These are phyloP conservation scores for Eupithecia subumbrata DNA, from an alignment of 2,888 invertebrate species.

Conservation along the genomic window DNA sequence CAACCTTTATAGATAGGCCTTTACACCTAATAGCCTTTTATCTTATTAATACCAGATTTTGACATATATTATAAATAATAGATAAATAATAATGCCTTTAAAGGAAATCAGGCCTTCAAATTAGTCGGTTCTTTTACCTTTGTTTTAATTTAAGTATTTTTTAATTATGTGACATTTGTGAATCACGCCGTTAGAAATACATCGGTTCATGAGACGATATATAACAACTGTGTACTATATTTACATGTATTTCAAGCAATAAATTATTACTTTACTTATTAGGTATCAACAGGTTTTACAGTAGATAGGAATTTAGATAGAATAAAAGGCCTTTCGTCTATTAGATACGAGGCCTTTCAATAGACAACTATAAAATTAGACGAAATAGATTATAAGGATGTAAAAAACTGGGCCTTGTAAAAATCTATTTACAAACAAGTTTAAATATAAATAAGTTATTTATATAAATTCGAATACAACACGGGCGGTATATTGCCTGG, in stretches of 20 bases:
- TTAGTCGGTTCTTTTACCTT: neutral
- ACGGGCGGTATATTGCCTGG: neutral
- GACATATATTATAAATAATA: neutral
- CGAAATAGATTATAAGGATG: neutral
- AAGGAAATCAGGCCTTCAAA: neutral
- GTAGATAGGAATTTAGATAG: neutral
- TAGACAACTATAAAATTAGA: neutral
- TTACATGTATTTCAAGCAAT: no score
- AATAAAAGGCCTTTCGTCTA: neutral
- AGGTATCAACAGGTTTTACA: neutral
- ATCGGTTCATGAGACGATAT: no score
- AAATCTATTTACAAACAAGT: conserved; percentile 4
- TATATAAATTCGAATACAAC: conserved; percentile 1
- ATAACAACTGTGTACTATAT: no score
- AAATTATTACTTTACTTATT: no score
- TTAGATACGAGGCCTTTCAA: neutral
- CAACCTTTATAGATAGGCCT: neutral
- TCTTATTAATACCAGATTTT: neutral
- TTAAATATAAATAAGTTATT: neutral
- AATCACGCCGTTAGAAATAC: no score
- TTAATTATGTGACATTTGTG: no score
- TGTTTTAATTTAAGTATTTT: no score
- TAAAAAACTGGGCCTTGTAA: conserved; percentile 6
- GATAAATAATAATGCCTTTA: neutral
- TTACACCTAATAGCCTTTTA: neutral